Percentiles rank a stretch among this genome's conserved stretches.
phyloP scores from a whole-genome alignment of 2,888 invertebrate genomes.

The Scelioninae gen. 2 region DNA sequence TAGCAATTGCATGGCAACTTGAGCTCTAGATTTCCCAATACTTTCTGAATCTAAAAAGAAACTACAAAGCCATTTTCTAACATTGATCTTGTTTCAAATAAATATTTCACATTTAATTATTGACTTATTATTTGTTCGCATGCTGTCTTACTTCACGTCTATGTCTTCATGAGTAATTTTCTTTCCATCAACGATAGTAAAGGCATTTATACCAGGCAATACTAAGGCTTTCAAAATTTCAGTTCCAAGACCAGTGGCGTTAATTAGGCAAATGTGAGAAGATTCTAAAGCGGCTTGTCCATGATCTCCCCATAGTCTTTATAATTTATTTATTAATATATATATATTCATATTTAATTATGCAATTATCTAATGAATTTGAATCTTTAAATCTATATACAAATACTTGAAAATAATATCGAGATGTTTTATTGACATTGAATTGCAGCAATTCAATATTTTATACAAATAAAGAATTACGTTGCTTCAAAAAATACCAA shows the following conservation, averaged over 20 bases:
- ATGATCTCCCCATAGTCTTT: conserved; percentile 98
- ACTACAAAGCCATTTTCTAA: no score
- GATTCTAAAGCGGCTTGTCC: conserved; percentile 93
- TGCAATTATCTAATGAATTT: no score
- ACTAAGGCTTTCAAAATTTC: conserved; percentile 97
- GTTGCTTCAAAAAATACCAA: no score
- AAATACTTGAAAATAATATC: no score
- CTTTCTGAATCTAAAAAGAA: conserved; percentile 92
- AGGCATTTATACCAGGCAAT: conserved; percentile 93
- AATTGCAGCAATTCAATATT: no score
- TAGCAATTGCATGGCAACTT: conserved; percentile 87
- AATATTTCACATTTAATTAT: no score
- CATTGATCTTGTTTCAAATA: no score
- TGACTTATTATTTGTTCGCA: neutral
- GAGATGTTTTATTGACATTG: no score
- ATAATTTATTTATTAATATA: neutral
- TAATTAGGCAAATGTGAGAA: conserved; percentile 93
- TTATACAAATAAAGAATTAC: no score
- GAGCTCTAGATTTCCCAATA: conserved; percentile 89
- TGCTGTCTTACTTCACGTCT: conserved; percentile 86
- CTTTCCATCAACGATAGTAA: conserved; percentile 94
- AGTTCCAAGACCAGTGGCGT: conserved; percentile 94
- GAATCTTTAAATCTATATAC: no score
- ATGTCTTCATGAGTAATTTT: conserved; percentile 93
- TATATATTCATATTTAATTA: no score